phyloP scores from a whole-genome alignment of 2,888 invertebrate species.

The Fabriciana adippe region DNA sequence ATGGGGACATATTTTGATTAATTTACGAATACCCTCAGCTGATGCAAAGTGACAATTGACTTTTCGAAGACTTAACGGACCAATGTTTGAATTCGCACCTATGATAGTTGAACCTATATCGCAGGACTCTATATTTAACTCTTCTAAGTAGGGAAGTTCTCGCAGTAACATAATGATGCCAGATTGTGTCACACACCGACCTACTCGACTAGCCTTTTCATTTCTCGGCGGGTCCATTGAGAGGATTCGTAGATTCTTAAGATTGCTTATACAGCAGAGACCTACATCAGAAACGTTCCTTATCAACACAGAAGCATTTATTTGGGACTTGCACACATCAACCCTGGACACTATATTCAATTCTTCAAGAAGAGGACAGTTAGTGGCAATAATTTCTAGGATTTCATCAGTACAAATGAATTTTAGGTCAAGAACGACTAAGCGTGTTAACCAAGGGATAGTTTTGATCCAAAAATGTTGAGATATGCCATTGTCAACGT shows the following conservation, averaged over 20 bases:
- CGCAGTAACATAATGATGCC: constrained; percentile 71
- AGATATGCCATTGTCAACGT: constrained; percentile 71
- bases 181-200: constrained; percentile 72
- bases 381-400: constrained; percentile 64
- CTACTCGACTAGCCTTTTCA: constrained; percentile 67
- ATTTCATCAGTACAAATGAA: constrained; percentile 80
- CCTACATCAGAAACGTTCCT: constrained; percentile 77
- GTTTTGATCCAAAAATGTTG: constrained; percentile 69
- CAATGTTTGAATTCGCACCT: constrained; percentile 60
- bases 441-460: constrained; percentile 62
- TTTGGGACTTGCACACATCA: constrained; percentile 72
- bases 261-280: constrained; percentile 61
- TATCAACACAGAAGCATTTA: constrained; percentile 74
- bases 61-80: constrained; percentile 70
- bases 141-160: constrained; percentile 70
- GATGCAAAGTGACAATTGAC: constrained; percentile 76
- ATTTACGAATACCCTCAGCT: constrained; percentile 67
- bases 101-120: constrained; percentile 76
- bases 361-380: constrained; percentile 70
- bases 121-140: constrained; percentile 74
- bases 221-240: constrained; percentile 77
- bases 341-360: constrained; percentile 77
- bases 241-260: constrained; percentile 67
- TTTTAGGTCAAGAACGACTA: constrained; percentile 73
- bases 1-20: constrained; percentile 71